Percentiles rank a stretch among this genome's conserved stretches.
These are phyloP conservation scores for Erythrocercus mccallii DNA, from an alignment of 2,113 vertebrate species.

Conservation along the genomic window DNA sequence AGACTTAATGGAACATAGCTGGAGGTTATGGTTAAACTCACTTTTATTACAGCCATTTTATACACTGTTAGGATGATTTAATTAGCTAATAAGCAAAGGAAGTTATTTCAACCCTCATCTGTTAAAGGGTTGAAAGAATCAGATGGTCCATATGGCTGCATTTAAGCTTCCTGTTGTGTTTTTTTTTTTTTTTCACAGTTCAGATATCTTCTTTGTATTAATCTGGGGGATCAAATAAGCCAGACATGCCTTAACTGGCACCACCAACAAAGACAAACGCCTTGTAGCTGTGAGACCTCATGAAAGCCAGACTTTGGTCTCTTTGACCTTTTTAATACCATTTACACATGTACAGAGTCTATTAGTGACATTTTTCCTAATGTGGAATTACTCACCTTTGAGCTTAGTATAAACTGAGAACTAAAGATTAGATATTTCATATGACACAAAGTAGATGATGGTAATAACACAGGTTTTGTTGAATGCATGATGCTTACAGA, in stretches of 20 bases:
- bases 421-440: neutral
- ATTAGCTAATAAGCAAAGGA: conserved; percentile 71
- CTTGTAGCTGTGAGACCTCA: conserved; percentile 63
- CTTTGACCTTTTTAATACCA: conserved; percentile 65
- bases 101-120: conserved; percentile 69
- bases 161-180: conserved; percentile 74
- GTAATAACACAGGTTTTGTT: neutral
- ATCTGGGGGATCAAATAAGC: conserved; percentile 69
- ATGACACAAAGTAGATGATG: neutral
- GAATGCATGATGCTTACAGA: neutral
- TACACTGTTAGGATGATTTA: conserved; percentile 64
- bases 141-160: conserved; percentile 65
- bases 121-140: conserved; percentile 66
- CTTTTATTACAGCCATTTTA: conserved; percentile 68
- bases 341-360: conserved; percentile 41
- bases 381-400: conserved; percentile 48
- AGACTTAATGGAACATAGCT: conserved; percentile 58
- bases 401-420: neutral
- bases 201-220: conserved; percentile 69
- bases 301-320: conserved; percentile 68
- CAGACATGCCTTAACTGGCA: conserved; percentile 70
- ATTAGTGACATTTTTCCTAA: conserved; percentile 58
- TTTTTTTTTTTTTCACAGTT: conserved; percentile 60
- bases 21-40: conserved; percentile 68
- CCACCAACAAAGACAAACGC: conserved; percentile 68